Base-by-base conservation (phyloP, 2,888 invertebrate genomes). In the Cerceris rybyensis region DNA sequence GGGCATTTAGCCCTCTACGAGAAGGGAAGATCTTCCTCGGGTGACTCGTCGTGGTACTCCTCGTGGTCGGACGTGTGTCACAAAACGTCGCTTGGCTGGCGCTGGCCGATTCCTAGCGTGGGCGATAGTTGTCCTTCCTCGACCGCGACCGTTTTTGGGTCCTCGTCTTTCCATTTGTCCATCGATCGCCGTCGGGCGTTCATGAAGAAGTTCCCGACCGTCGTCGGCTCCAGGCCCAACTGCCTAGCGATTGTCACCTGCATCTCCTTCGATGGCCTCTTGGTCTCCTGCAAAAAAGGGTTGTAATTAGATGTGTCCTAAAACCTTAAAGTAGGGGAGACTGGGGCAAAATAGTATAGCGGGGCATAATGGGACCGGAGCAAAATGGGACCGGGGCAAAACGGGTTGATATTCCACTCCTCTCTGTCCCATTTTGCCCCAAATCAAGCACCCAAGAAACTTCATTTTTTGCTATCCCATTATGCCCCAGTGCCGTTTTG, bases 171-270 rank as follows among this genome's bases (percentile, higher is more conserved):
- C 98, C 99, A 99, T 91, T 99, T 99, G 93, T 99, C 99, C 97
- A 97, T 97, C 4, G 97, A 97, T 84, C 99, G 95, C 87, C 99
- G 95, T 77, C 99, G 95, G n/a, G 99, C 99, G 93, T 99, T 99
- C 99, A 99, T 99, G 94, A 99, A 99, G 95, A 99, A 99, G 93
- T 99, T 99, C 64, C 99, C 99, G 75, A 99, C 99, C 11, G 99
- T 99, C 69, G 98, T 98, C 68, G 99, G 98, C 92, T 99, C 98
- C 85, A 99, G 94, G 80, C 99, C 98, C 88, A 99, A 94, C 93
- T 99, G 99, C 86, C 99, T 95, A 42, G 99, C 99, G 94, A 99
- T 99, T 89, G 99, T 99, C 90, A 99, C 98, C 94, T 99, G 99
- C 99, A 99, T 99, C 94, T 99, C 99, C 94, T 99, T 99, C 86